Percentiles rank a stretch among this genome's conserved stretches.
These are phyloP conservation scores for Schrankia costaestrigalis DNA, from an alignment of 2,888 invertebrate genomes.

Conservation along the genomic window DNA sequence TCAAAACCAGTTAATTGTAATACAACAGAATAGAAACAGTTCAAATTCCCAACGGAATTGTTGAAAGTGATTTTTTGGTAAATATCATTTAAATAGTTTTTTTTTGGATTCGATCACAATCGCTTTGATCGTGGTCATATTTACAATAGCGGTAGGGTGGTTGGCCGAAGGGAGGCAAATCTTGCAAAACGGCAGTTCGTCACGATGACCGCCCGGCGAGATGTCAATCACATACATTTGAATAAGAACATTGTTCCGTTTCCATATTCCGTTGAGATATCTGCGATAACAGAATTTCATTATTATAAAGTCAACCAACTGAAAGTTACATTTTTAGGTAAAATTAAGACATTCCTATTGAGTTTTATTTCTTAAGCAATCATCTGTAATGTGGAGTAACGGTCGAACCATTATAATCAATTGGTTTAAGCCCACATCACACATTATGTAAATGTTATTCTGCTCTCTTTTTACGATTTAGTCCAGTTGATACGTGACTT, in stretches of 20 bases:
- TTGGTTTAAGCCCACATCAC: slow-evolving; percentile 19
- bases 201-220: slow-evolving; percentile 73
- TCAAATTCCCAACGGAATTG: slow-evolving; percentile 58
- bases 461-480: slow-evolving; percentile 23
- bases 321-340: slow-evolving; percentile 60
- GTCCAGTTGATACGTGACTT: slow-evolving; percentile 28
- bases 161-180: slow-evolving; percentile 36
- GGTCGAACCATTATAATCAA: slow-evolving; percentile 53
- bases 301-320: slow-evolving; percentile 64
- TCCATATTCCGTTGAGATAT: slow-evolving; percentile 68
- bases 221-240: slow-evolving; percentile 77
- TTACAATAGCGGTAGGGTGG: slow-evolving; percentile 56
- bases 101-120: slow-evolving; percentile 65
- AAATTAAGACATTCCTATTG: slow-evolving; percentile 47
- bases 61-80: slow-evolving; percentile 43
- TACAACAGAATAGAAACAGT: slow-evolving; percentile 44
- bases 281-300: slow-evolving; percentile 64
- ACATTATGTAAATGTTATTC: slow-evolving; percentile 28
- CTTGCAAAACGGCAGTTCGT: slow-evolving; percentile 36
- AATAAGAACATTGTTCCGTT: slow-evolving; percentile 71
- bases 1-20: slow-evolving; percentile 18
- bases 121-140: slow-evolving; percentile 68
- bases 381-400: slow-evolving; percentile 65
- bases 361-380: slow-evolving; percentile 46
- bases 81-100: slow-evolving; percentile 65